Conservation (phyloP, 2,797 vertebrate genomes). For the Falco naumanni region DNA sequence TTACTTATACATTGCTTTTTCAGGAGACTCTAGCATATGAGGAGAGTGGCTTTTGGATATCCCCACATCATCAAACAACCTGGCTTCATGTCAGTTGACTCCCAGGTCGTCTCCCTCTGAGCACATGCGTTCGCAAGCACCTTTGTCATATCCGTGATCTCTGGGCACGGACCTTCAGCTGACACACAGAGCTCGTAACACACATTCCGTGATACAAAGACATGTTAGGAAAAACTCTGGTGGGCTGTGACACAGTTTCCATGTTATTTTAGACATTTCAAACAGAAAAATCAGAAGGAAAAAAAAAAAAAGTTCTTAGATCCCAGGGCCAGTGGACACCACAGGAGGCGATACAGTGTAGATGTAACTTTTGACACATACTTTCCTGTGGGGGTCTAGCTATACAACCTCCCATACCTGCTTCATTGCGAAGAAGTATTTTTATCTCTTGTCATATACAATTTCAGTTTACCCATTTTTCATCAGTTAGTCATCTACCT, state of each 20-base stretch:
- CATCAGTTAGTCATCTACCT: not conserved
- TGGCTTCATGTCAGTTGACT: fast-evolving
- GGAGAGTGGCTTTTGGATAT: not conserved
- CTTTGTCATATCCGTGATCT: not conserved
- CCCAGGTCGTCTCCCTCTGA: not conserved
- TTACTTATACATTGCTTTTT: not conserved
- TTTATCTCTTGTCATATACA: not conserved
- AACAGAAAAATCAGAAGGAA: not conserved
- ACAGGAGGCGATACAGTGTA: not conserved
- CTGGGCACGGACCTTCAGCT: not conserved
- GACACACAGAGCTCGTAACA: not conserved
- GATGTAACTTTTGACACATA: not conserved
- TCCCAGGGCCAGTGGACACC: not conserved
- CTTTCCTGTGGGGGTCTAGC: not conserved
- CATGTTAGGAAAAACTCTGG: not conserved
- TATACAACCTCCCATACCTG: not conserved
- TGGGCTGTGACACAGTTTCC: not conserved
- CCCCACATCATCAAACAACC: not conserved
- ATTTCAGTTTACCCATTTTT: not conserved
- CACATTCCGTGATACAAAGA: not conserved
- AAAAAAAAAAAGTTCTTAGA: not conserved
- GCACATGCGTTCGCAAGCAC: not conserved
- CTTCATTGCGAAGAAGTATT: not conserved
- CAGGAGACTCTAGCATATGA: not conserved
- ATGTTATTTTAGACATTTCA: not conserved